Evolutionary conservation across 2,113 vertebrate genomes (phyloP).

Genomic region (Vulpes lagopus): DNA sequence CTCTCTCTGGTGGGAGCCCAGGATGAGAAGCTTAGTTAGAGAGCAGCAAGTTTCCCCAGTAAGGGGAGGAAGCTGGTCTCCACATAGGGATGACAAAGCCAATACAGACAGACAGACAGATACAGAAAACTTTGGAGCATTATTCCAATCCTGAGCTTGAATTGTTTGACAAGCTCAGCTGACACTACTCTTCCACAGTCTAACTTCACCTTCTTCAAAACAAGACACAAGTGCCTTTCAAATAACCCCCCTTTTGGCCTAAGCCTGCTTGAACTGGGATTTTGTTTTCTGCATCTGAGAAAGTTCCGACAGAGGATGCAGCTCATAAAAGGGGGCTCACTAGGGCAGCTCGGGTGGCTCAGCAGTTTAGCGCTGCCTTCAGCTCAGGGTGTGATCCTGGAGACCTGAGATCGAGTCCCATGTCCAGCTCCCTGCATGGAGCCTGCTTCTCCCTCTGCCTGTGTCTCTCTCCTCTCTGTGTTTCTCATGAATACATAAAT

Average conservation of each 20-base stretch:
- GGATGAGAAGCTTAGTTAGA: neutral
- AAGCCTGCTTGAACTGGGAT: neutral
- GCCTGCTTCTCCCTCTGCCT: no score
- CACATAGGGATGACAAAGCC: neutral
- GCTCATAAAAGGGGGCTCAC: neutral
- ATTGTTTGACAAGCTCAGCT: neutral
- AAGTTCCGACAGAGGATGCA: neutral
- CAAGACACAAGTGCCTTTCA: neutral
- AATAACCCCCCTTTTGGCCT: neutral
- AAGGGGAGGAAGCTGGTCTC: neutral
- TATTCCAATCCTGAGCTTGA: neutral
- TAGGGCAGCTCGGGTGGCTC: no score
- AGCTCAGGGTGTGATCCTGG: no score
- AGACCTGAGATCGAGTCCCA: no score
- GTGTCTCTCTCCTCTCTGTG: no score
- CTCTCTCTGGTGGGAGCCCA: neutral
- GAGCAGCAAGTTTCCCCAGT: neutral
- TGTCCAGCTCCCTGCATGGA: no score
- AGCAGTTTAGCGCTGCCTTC: no score
- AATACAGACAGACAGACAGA: neutral
- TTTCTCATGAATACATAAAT: no score
- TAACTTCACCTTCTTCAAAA: slow-evolving; percentile 51
- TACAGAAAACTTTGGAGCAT: neutral
- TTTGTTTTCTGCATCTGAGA: neutral
- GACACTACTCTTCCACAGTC: neutral